Evolutionary conservation across 2,888 invertebrate species (phyloP), one percentile per base, ranked within the genome.

Genomic region (Polyommatus icarus): DNA sequence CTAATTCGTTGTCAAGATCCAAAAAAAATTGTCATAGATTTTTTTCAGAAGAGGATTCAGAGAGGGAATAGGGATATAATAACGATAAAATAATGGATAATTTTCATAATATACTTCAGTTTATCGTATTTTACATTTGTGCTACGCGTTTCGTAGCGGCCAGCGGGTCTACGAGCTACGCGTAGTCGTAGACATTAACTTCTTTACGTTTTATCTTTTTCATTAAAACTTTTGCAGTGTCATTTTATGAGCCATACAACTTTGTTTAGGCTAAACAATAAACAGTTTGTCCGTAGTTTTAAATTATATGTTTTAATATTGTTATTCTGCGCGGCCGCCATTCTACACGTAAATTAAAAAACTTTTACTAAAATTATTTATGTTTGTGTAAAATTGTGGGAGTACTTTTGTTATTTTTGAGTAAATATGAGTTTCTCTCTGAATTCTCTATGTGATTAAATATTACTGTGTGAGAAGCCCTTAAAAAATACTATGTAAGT

Each of bases 251-350:
- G 29, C 29, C 3, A 29, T 24, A 24, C 24, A 10, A 67, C 15
- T 29, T 67, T 67, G 67, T 32, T 67, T 32, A 67, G 15, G 32
- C 15, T 67, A 67, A 29, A 32, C 67, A 67, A 18, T 67, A 67
- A 29, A 32, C 67, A 67, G 29, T 29, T 67, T 18, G 15, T 61
- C 32, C 18, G 29, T 32, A 67, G 29, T 32, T 67, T 18, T 20
- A 29, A 32, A 15, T 67, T 67, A 32, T 67, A 6, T 67, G 32
- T 67, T 32, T 67, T 67, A 67, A 67, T 67, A 32, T 61, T 67
- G 29, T 67, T 67, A 67, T 18, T 67, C 29, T 15, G 67, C 29
- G 29, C 67, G 24, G 61, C 67, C 18, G 67, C 67, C 12, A 67
- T 67, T 18, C 29, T 32, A 24, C 15, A 29, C 29, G 67, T 67